A percentile compares a stretch with the other conserved stretches of the same genome.
phyloP scores from a whole-genome alignment of 2,797 vertebrate genomes.

The Perodicticus potto region DNA sequence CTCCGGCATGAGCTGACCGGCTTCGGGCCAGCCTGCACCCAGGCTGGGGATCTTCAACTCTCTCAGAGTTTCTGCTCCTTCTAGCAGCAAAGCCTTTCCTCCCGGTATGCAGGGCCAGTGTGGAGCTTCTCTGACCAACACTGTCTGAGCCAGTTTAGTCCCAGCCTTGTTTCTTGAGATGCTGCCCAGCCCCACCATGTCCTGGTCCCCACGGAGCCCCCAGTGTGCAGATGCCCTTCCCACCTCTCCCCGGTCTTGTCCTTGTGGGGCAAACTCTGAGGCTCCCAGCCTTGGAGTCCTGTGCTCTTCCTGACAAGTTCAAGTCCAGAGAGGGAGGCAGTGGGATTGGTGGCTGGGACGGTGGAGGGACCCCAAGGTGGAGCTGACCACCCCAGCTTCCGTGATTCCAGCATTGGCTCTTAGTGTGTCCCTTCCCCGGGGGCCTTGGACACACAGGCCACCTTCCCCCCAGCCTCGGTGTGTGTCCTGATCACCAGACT shows the following conservation, averaged over 20 bases:
- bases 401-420: neutral
- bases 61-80: neutral
- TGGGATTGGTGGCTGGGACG: neutral
- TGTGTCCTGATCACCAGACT: accelerated
- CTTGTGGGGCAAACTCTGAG: neutral
- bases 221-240: too few relatives aligned
- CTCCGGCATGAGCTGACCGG: accelerated
- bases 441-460: too few relatives aligned
- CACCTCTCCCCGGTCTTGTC: neutral
- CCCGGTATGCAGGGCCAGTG: accelerated
- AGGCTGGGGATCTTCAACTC: accelerated
- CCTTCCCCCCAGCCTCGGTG: too few relatives aligned
- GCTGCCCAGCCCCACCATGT: accelerated
- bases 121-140: neutral
- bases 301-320: neutral
- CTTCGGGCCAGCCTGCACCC: accelerated
- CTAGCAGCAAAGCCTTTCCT: too few relatives aligned
- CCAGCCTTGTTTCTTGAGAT: neutral
- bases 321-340: neutral
- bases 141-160: neutral
- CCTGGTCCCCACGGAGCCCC: neutral
- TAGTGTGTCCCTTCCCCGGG: neutral
- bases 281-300: neutral
- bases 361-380: accelerated
- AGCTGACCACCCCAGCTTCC: neutral